Evolutionary conservation across 2,113 vertebrate genomes (phyloP).

Genomic region (Circaetus cinerascens): DNA sequence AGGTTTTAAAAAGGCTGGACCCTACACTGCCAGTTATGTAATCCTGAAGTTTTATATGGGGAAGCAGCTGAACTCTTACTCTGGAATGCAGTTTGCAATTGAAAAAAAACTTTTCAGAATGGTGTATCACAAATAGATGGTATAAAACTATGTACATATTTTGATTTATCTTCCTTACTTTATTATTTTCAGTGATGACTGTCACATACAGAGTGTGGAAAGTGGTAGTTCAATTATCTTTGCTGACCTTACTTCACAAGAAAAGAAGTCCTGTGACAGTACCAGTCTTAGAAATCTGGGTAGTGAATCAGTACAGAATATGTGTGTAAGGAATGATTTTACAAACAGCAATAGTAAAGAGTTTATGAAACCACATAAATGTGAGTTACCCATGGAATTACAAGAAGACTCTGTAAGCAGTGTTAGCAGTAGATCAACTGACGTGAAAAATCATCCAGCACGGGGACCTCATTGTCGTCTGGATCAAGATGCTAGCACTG

Average conservation of each 20-base stretch:
- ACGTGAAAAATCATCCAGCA: neutral
- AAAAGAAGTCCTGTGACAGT: neutral
- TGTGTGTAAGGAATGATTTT: neutral
- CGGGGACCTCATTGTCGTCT: neutral
- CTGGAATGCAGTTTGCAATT: neutral
- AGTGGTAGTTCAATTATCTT: slow-evolving; percentile 85
- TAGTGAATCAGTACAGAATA: slow-evolving; percentile 20
- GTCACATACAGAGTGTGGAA: slow-evolving; percentile 57
- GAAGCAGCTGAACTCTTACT: neutral
- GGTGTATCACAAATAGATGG: neutral
- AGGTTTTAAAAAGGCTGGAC: neutral
- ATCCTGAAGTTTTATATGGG: neutral
- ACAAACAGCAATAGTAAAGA: neutral
- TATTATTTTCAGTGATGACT: slow-evolving; percentile 32
- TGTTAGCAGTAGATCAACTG: neutral
- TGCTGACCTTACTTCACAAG: slow-evolving; percentile 71
- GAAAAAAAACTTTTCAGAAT: neutral
- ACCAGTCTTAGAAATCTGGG: neutral
- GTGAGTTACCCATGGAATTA: neutral
- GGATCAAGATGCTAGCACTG: neutral
- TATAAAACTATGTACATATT: neutral
- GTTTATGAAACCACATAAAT: neutral
- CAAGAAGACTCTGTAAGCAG: neutral
- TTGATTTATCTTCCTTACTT: neutral
- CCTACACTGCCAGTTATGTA: neutral